Evolutionary conservation across 2,888 invertebrate genomes (phyloP), one percentile per base, ranked within the genome.

Genomic region (Drosophila demipolita): DNA sequence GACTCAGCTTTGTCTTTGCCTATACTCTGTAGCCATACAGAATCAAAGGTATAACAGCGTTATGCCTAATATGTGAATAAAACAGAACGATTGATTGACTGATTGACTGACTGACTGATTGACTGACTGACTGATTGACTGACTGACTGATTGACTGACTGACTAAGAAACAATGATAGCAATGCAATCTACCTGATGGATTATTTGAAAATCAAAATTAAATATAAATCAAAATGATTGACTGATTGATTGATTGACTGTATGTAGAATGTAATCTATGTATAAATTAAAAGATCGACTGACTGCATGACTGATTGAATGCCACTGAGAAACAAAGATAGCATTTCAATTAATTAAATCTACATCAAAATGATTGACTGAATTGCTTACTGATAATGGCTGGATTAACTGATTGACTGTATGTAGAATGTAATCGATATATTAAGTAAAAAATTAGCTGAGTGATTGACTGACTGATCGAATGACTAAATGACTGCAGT

Each of bases 1-100:
- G 52, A 48, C 54, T 40, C 61, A 55, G 69, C 69, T 68, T 69
- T 69, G 69, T 69, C 69, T 69, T 49, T 48, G 20, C 32, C 32
- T 15, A 42, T 57, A 57, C 57, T 42, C 57, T 57, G 32, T 57
- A 29, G 11, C 29, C 32, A n/a, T 23, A 1, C 23, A 15, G 8
- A 23, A 45, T 8, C 2, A 2, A 45, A 45, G 23, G 45, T 45
- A 23, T 45, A 15, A 15, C 23, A 8, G 8, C 15, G 4, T 4
- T 4, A 45, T 23, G 23, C 8, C 17, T 8, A 15, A 23, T 15
- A 15, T 15, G 20, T 1, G 9, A 45, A 45, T 20, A 23, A 15
- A 45, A 23, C 3, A 9, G 9, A 9, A 5, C 9, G 15, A 17
- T 3, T 35, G 15, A 35, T 23, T 23, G 33, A 35, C 52, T 53